Base-by-base conservation (phyloP, 2,888 invertebrate species). In the Eulithis testata region DNA sequence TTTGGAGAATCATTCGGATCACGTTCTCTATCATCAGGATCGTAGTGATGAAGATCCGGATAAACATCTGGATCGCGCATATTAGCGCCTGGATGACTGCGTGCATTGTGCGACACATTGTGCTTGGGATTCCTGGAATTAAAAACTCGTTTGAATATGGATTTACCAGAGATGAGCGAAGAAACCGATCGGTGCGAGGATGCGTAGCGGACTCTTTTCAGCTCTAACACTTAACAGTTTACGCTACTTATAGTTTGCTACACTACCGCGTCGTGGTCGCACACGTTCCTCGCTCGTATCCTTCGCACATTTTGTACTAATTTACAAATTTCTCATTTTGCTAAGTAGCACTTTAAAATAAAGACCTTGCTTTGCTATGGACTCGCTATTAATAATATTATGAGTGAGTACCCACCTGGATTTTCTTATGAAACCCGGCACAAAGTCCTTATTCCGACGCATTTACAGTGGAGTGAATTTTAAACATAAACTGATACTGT, bases 1-100 rank as follows among this genome's bases (percentile, higher is more conserved):
- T 88, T 73, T 90, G 90, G 21, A 90, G 73, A 5, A 89, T 45
- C 89, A 89, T 89, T 60, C 89, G 78, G 62, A 91, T 80, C 3
- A 91, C 72, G 68, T 91, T 91, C 67, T 91, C 91, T 7, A 90
- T 60, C 90, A 90, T 89, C 36, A 92, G 82, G 50, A 91, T 81
- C 8, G 87, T 37, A 66, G 90, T 90, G 88, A 90, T 89, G 51
- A 90, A 84, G 72, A 91, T 84, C 68, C 91, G 78, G 9, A 90
- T 86, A 43, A 90, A 55, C 87, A 89, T 90, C 75, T 91, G 91
- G 5, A 90, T 72, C 4, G 83, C 83, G 71, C 91, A 91, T 85
- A 90, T 84, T 73, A 66, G 65, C 52, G 81, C 82, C 61, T 84
- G 83, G 5, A 90, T 60, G 6, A 90, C 0, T 3, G 87, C 81